Conservation (phyloP, 2,888 invertebrate species). For the Habroteleia sp. region DNA sequence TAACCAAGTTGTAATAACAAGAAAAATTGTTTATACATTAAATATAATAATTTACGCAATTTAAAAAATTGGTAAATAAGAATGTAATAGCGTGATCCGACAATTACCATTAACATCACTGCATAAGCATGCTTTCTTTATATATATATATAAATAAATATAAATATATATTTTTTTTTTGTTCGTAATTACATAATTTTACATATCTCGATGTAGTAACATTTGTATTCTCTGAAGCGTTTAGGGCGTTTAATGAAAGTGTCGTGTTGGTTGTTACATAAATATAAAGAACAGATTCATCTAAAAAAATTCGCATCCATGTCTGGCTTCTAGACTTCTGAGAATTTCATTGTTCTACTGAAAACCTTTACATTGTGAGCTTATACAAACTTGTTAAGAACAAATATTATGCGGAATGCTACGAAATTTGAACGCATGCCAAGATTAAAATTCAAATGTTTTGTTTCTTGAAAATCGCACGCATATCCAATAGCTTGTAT, state of each 20-base stretch:
- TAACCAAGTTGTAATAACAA: too few relatives aligned
- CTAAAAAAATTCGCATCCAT: slow-evolving; percentile 38
- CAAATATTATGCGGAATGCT: slow-evolving; percentile 33
- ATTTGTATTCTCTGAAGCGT: slow-evolving; percentile 43
- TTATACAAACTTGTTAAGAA: slow-evolving; percentile 45
- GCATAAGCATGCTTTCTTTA: too few relatives aligned
- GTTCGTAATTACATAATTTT: slow-evolving; percentile 35
- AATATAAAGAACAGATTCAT: slow-evolving; percentile 42
- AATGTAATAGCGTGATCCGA: too few relatives aligned
- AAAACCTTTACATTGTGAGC: slow-evolving; percentile 40
- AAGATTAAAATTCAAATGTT: slow-evolving; percentile 31
- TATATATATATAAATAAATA: too few relatives aligned
- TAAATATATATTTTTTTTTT: too few relatives aligned
- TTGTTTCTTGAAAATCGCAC: neutral
- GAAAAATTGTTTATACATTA: too few relatives aligned
- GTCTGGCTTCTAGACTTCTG: slow-evolving; percentile 22
- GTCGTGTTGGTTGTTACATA: slow-evolving; percentile 32
- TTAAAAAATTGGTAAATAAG: too few relatives aligned
- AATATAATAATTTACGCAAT: too few relatives aligned
- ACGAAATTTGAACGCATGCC: slow-evolving; percentile 25
- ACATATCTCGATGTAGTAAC: slow-evolving; percentile 37
- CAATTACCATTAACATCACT: too few relatives aligned
- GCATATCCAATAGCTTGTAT: slow-evolving; percentile 3
- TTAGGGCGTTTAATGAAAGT: slow-evolving; percentile 48
- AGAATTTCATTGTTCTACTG: slow-evolving; percentile 44